These are phyloP conservation scores for Stichopus horrens DNA, from an alignment of 53 echinoderm and acorn worm genomes.

Conservation along the genomic window DNA sequence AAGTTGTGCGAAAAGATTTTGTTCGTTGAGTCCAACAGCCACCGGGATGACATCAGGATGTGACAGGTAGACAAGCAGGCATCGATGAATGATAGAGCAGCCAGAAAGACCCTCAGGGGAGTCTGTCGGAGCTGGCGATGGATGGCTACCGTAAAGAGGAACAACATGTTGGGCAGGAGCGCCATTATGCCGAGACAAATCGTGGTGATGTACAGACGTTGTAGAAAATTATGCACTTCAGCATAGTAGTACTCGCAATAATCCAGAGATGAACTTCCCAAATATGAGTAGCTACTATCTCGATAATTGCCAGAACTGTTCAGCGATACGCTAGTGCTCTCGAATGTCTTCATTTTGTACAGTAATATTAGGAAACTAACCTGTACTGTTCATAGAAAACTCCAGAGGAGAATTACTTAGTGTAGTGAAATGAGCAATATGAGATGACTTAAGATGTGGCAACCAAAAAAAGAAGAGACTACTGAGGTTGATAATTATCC, in stretches of 20 bases:
- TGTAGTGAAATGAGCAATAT: no score
- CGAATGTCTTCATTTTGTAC: no score
- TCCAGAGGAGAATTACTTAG: no score
- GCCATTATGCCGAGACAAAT: neutral
- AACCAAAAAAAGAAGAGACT: no score
- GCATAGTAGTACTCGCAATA: neutral
- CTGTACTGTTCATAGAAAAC: no score
- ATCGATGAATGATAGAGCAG: neutral
- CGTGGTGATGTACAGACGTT: neutral
- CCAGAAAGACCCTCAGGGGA: neutral
- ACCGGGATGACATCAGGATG: neutral
- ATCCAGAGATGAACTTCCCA: no score
- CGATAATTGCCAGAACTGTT: no score
- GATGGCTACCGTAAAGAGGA: neutral
- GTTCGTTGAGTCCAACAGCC: neutral
- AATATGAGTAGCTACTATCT: no score
- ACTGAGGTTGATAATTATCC: no score
- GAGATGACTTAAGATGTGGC: no score
- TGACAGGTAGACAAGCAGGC: neutral
- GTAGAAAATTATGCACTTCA: neutral
- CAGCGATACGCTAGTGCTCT: no score
- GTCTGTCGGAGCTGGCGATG: slow-evolving; percentile 1
- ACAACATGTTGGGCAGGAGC: neutral
- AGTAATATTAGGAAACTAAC: no score
- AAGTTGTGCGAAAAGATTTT: neutral